Evolutionary conservation across 2,113 vertebrate species (phyloP), one percentile per base, ranked within the genome.

Genomic region (Notarius quadriscutis): DNA sequence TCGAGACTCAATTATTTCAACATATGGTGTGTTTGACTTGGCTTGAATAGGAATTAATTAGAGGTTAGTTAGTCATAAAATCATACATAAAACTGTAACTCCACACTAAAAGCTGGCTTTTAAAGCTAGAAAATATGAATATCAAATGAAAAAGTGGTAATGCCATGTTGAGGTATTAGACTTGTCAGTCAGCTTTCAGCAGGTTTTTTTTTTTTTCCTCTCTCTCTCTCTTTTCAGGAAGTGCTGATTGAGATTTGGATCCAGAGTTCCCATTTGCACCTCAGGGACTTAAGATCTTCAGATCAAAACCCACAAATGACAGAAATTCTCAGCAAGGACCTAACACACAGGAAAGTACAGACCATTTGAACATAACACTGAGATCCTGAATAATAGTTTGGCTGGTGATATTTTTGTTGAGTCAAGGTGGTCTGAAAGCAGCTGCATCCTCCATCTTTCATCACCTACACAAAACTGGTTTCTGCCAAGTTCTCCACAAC

Each of bases 161-260:
- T 60, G 58, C 65, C 69, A 57, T 30, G 81, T 79, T 48, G 15
- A 79, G 67, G 27, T 80, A 90, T 87, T 87, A 55, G 81, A 84
- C 82, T 50, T 85, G 51, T 63, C 67, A 30, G 5, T 85, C 25
- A 11, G 41, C 41, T 84, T 81, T 75, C 34, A 86, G 51, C 48
- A 72, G 74, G 81, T 83, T 55, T 11, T 75, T 34, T 89, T 85
- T 83, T 74, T 48, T 89, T 58, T 30, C 79, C 57, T 65, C 7
- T 25, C 22, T 86, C 81, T 86, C 67, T 14, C 87, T 86, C 48
- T 75, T 60, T 9, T 3, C 27, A 1, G 55, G 9, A n/a, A 8
- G 81, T 85, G 88, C 60, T 86, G 88, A 90, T 81, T 83, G 86
- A 90, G 84, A 84, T 85, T 88, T 83, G 60, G 72, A 74, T 87